These are phyloP conservation scores for Leuctra nigra DNA, from an alignment of 2,888 invertebrate genomes.

Conservation along the genomic window DNA sequence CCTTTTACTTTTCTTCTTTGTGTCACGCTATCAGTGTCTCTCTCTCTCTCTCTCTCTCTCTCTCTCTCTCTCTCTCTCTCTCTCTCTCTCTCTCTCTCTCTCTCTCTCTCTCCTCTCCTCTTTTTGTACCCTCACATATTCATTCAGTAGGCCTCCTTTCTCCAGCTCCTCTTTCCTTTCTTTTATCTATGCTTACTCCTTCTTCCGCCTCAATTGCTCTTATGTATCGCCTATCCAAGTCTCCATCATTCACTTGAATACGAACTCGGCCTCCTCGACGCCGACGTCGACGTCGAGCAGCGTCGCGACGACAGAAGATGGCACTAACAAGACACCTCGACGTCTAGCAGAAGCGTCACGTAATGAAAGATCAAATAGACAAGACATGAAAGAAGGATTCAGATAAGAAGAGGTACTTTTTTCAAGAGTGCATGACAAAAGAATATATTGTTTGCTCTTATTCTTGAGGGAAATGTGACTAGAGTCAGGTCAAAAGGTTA, in stretches of 20 bases:
- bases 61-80: background rate
- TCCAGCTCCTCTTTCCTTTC: background rate
- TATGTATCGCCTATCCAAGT: background rate
- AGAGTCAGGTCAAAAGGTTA: too few species aligned
- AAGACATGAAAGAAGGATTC: slow-evolving; percentile 1
- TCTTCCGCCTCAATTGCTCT: background rate
- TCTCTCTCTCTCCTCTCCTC: background rate
- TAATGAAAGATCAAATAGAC: slow-evolving; percentile 9
- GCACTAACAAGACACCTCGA: slow-evolving; percentile 4
- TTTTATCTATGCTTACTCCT: background rate
- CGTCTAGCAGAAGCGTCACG: background rate
- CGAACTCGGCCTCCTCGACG: too few species aligned
- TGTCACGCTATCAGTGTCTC: background rate
- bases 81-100: background rate
- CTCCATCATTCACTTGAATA: background rate
- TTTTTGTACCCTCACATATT: background rate
- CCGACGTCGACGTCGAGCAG: too few species aligned
- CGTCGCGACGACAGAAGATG: background rate
- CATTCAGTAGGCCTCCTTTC: background rate
- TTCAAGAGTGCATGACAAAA: too few species aligned
- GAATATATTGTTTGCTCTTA: too few species aligned
- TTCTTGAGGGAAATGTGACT: too few species aligned
- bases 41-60: background rate
- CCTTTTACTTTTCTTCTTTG: background rate
- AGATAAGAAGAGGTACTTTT: background rate